Evolutionary conservation across 2,797 vertebrate genomes (phyloP).

Genomic region (Ataeniobius toweri): DNA sequence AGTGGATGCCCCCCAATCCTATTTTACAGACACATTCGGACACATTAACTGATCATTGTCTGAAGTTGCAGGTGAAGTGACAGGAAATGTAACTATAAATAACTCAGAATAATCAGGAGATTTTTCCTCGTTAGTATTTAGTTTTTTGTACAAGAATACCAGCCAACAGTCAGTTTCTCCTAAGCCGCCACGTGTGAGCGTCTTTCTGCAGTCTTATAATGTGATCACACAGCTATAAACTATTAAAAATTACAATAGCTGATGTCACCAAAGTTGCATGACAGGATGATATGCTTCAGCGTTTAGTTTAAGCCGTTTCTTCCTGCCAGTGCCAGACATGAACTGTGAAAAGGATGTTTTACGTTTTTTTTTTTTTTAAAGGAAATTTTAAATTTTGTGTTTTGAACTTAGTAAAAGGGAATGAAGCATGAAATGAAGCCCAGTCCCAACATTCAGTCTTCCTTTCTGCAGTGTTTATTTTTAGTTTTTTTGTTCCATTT

Average conservation of each 20-base stretch:
- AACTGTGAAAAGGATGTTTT: not conserved
- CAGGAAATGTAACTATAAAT: not conserved
- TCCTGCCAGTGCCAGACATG: not conserved
- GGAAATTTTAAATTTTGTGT: not conserved
- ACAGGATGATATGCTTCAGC: slow-evolving; percentile 25
- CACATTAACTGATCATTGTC: not conserved
- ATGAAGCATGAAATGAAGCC: not conserved
- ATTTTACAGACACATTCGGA: not conserved
- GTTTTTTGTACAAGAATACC: not conserved
- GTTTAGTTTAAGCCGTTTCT: slow-evolving; percentile 37
- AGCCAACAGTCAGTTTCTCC: not conserved
- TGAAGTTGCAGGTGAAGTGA: not conserved
- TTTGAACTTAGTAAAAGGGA: not conserved
- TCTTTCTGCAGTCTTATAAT: slow-evolving; percentile 9
- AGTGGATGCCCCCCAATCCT: not conserved
- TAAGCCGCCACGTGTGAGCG: not conserved
- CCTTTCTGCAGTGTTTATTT: not conserved
- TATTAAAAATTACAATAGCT: slow-evolving; percentile 32
- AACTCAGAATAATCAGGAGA: not conserved
- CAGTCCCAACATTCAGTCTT: not conserved
- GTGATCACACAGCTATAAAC: slow-evolving; percentile 33
- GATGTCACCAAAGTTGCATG: not conserved
- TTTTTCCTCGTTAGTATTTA: not conserved
- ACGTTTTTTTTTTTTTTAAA: not conserved
- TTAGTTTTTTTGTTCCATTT: not conserved